Evolutionary conservation across 2,797 vertebrate genomes (phyloP).

Genomic region (Epinephelus malabaricus): DNA sequence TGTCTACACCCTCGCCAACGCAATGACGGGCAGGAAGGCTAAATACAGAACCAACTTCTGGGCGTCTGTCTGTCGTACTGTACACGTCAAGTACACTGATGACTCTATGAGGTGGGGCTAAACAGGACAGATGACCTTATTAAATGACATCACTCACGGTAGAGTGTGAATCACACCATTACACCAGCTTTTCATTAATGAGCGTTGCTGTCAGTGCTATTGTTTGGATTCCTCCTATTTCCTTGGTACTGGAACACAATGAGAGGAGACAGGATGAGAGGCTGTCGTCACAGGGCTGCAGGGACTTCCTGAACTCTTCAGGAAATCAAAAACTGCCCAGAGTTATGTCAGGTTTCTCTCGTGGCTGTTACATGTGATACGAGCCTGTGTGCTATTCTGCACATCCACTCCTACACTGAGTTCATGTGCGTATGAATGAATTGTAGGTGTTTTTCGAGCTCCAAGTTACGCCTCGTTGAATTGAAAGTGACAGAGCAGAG

Average conservation of each 20-base stretch:
- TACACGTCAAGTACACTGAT: not conserved
- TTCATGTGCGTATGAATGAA: slow-evolving; percentile 23
- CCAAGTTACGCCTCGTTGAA: slow-evolving; percentile 52
- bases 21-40: slow-evolving; percentile 1
- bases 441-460: slow-evolving; percentile 65
- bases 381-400: slow-evolving; percentile 26
- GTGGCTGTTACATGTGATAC: slow-evolving; percentile 23
- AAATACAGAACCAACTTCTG: slow-evolving; percentile 12
- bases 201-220: slow-evolving; percentile 22
- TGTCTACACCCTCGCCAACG: not conserved
- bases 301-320: slow-evolving; percentile 76
- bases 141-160: slow-evolving; percentile 52
- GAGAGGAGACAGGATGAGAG: slow-evolving; percentile 76
- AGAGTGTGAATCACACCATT: slow-evolving; percentile 37
- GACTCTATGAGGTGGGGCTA: slow-evolving; percentile 43
- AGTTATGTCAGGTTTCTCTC: slow-evolving; percentile 46
- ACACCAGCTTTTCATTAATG: slow-evolving; percentile 50
- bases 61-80: not conserved
- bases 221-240: slow-evolving; percentile 64
- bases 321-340: slow-evolving; percentile 67
- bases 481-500: slow-evolving; percentile 67
- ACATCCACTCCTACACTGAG: slow-evolving; percentile 22
- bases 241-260: slow-evolving; percentile 61
- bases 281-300: slow-evolving; percentile 65
- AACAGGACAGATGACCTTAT: slow-evolving; percentile 16